Conservation (phyloP, 2,888 invertebrate species). For the Netelia inedita region DNA sequence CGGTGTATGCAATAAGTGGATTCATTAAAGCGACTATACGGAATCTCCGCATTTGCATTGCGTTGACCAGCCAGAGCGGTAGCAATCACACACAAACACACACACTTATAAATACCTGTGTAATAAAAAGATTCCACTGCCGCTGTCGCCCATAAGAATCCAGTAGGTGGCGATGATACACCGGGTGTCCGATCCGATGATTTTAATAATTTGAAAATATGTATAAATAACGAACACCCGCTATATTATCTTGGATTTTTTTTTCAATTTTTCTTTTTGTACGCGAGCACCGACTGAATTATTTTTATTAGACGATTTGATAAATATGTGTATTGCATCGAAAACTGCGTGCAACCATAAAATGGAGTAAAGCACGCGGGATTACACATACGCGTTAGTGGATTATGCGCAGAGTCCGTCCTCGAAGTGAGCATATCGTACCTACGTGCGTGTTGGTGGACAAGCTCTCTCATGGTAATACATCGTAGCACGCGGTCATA, state of each 20-base stretch:
- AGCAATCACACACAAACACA: slow-evolving; percentile 60
- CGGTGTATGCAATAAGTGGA: slow-evolving; percentile 78
- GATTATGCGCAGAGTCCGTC: slow-evolving; percentile 53
- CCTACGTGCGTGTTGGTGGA: slow-evolving; percentile 23
- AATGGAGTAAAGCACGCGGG: slow-evolving; percentile 34
- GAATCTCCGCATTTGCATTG: slow-evolving; percentile 80
- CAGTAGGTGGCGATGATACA: too few relatives aligned
- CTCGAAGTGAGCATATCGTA: slow-evolving; percentile 44
- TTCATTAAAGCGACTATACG: slow-evolving; percentile 81
- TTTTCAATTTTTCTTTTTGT: too few relatives aligned
- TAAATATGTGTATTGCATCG: slow-evolving; percentile 7
- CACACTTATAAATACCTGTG: background rate
- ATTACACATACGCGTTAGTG: slow-evolving; percentile 20
- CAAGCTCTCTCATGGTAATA: slow-evolving; percentile 50
- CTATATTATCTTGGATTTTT: too few relatives aligned
- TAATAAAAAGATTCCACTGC: too few relatives aligned
- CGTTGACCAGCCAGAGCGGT: slow-evolving; percentile 65
- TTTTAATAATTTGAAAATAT: too few relatives aligned
- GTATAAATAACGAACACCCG: too few relatives aligned
- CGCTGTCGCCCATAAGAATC: too few relatives aligned
- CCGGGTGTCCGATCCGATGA: too few relatives aligned
- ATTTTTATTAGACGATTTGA: too few relatives aligned
- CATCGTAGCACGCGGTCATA: slow-evolving; percentile 50
- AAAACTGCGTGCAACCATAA: slow-evolving; percentile 44
- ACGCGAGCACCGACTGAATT: too few relatives aligned